These are phyloP conservation scores for Drosophila leontia DNA, from an alignment of 1,140 invertebrate species.

Conservation along the genomic window DNA sequence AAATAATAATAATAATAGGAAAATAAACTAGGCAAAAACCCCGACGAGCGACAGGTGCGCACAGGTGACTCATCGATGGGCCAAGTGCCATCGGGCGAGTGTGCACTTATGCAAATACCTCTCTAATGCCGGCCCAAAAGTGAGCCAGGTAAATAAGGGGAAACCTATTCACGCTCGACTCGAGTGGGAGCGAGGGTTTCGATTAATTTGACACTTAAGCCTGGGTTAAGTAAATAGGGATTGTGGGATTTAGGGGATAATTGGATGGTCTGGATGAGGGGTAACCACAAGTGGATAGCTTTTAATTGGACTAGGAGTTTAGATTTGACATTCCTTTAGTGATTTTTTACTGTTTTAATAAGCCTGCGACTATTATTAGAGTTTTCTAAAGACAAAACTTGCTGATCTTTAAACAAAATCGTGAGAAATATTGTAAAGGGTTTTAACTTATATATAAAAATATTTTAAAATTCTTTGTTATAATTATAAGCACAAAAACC, in stretches of 20 bases:
- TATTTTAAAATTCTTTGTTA: neutral
- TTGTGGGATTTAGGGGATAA: neutral
- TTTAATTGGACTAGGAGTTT: neutral
- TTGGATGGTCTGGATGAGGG: neutral
- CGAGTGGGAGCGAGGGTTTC: slow-evolving; percentile 5
- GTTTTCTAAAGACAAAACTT: neutral
- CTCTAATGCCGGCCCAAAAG: slow-evolving; percentile 38
- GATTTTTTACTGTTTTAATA: neutral
- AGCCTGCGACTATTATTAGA: neutral
- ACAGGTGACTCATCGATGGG: slow-evolving; percentile 52
- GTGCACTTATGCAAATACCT: slow-evolving; percentile 51
- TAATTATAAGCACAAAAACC: neutral
- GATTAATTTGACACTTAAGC: slow-evolving; percentile 20
- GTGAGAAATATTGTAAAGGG: neutral
- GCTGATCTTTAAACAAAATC: too few species aligned
- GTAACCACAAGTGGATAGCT: neutral
- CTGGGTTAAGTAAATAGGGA: slow-evolving; percentile 5
- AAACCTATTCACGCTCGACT: slow-evolving; percentile 16
- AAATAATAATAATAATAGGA: neutral
- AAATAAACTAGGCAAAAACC: slow-evolving; percentile 19
- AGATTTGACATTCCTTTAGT: neutral
- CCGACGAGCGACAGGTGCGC: slow-evolving; percentile 28
- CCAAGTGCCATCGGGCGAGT: slow-evolving; percentile 21
- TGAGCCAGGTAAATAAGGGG: slow-evolving; percentile 29
- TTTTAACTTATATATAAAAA: neutral